phyloP scores from a whole-genome alignment of 2,888 invertebrate species.

The Parnassius mnemosyne region DNA sequence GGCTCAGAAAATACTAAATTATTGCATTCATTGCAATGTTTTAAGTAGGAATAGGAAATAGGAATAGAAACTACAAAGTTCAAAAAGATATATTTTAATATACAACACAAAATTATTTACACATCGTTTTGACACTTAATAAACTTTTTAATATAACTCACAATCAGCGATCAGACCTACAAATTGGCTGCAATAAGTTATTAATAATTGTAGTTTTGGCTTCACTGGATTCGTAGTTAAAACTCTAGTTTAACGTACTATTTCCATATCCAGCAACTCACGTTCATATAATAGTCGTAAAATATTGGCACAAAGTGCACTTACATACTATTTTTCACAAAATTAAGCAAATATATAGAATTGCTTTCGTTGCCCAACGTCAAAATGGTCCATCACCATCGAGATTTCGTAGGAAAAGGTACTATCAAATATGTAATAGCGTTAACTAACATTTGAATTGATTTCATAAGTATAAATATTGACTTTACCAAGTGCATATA shows the following conservation, averaged over 20 bases:
- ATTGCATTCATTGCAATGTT: too few relatives aligned
- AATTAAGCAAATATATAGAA: conserved; percentile 8
- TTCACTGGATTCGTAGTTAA: conserved; percentile 46
- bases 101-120: conserved; percentile 71
- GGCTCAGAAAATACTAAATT: too few relatives aligned
- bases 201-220: conserved; percentile 35
- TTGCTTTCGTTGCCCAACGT: conserved; percentile 13
- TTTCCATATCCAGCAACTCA: conserved; percentile 28
- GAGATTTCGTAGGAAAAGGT: conserved; percentile 19
- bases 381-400: conserved; percentile 15
- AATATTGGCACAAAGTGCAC: conserved; percentile 56
- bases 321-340: conserved; percentile 36
- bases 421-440: conserved; percentile 20
- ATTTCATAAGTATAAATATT: conserved; percentile 5
- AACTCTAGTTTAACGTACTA: conserved; percentile 23
- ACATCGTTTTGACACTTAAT: conserved; percentile 33
- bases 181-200: conserved; percentile 14
- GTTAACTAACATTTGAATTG: conserved; percentile 13
- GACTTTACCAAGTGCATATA: not conserved
- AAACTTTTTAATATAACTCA: conserved; percentile 18
- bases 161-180: conserved; percentile 12
- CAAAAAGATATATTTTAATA: conserved; percentile 57
- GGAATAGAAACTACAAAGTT: conserved; percentile 6
- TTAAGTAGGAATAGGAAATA: not conserved
- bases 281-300: conserved; percentile 29